Conservation (phyloP, 92 coral and sea anemone genomes). For the Porites evermanni region DNA sequence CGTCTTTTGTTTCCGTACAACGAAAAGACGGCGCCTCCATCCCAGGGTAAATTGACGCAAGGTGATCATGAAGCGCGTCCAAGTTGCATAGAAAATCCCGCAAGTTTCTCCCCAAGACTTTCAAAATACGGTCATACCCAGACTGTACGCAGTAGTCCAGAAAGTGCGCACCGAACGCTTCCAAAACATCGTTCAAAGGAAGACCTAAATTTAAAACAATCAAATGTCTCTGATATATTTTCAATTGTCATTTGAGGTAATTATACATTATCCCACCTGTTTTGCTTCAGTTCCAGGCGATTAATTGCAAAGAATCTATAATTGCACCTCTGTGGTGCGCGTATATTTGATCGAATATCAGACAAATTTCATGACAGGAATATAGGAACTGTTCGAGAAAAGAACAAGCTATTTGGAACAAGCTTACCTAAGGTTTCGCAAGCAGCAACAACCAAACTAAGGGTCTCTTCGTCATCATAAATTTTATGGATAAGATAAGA, state of each 20-base stretch:
- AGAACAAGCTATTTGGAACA: background rate
- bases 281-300: background rate
- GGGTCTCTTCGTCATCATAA: constrained; percentile 91
- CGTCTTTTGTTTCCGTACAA: constrained; percentile 92
- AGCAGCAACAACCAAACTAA: constrained; percentile 83
- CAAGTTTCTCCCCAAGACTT: constrained; percentile 95
- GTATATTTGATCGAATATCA: background rate
- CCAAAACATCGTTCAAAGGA: constrained; percentile 83
- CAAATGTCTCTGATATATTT: background rate
- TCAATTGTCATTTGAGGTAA: background rate
- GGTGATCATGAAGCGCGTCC: constrained; percentile 97
- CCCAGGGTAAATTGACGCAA: constrained; percentile 96
- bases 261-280: constrained; percentile 10
- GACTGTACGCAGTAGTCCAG: constrained; percentile 94
- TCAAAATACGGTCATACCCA: constrained; percentile 95
- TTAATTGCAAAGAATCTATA: background rate
- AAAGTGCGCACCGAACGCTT: constrained; percentile 95
- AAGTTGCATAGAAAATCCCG: constrained; percentile 97
- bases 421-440: constrained; percentile 90
- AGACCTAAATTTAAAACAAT: constrained; percentile 63
- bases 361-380: background rate
- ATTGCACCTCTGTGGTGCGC: background rate
- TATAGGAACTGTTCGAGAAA: background rate
- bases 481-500: constrained; percentile 96
- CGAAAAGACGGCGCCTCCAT: constrained; percentile 99